A percentile compares a stretch with the other conserved stretches of the same genome.
Evolutionary conservation across 2,113 vertebrate species (phyloP).

Genomic region (Siphamia tubifer): DNA sequence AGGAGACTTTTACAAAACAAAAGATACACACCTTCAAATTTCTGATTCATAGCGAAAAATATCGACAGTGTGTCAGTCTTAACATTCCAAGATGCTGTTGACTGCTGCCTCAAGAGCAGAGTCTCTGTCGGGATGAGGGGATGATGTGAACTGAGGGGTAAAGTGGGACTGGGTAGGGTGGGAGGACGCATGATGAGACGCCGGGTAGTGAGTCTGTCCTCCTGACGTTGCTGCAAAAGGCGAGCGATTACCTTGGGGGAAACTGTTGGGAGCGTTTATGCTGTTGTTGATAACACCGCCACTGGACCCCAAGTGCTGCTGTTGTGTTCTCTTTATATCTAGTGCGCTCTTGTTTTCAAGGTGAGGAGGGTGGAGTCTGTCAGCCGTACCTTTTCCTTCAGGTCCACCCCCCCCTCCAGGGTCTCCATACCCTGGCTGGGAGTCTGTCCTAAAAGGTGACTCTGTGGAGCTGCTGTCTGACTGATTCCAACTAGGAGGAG

Average conservation of each 20-base stretch:
- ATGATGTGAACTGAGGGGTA: slow-evolving; percentile 83
- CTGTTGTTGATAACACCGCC: slow-evolving; percentile 32
- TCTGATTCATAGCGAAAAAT: neutral
- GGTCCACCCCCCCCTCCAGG: slow-evolving; percentile 61
- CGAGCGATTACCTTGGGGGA: slow-evolving; percentile 50
- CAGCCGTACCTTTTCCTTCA: slow-evolving; percentile 70
- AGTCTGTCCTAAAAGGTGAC: slow-evolving; percentile 76
- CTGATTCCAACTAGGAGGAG: slow-evolving; percentile 22
- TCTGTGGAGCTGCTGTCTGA: slow-evolving; percentile 48
- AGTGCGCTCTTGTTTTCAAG: slow-evolving; percentile 86
- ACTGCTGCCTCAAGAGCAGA: slow-evolving; percentile 98
- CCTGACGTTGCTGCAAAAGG: slow-evolving; percentile 28
- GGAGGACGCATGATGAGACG: slow-evolving; percentile 41
- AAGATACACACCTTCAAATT: slow-evolving; percentile 6
- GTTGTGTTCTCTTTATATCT: slow-evolving; percentile 87
- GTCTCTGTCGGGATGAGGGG: slow-evolving; percentile 87
- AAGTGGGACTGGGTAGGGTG: slow-evolving; percentile 59
- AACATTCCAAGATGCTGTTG: slow-evolving; percentile 99
- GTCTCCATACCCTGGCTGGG: slow-evolving; percentile 68
- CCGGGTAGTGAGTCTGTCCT: slow-evolving; percentile 49
- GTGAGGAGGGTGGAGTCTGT: slow-evolving; percentile 65
- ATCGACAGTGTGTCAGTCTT: slow-evolving; percentile 55
- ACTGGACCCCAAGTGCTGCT: slow-evolving; percentile 77
- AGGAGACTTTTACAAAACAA: neutral
- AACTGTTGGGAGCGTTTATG: slow-evolving; percentile 43